Evolutionary conservation across 2,113 vertebrate species (phyloP).

Genomic region (Oryzias woworae): DNA sequence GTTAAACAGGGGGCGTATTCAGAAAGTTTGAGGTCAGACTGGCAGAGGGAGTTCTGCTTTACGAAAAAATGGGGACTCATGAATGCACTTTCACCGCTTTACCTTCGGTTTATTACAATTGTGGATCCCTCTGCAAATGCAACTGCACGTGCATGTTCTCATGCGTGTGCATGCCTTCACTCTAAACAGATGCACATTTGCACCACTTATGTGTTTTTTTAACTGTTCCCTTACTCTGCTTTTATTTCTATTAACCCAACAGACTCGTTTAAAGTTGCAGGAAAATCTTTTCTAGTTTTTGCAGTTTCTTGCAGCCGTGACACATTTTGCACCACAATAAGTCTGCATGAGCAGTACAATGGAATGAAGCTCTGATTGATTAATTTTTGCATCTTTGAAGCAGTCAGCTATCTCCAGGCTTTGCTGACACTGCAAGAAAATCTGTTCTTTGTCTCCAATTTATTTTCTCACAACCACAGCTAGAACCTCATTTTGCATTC

Average conservation of each 20-base stretch:
- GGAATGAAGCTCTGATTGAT: not conserved
- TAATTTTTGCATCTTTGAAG: slow-evolving; percentile 32
- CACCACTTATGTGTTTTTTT: slow-evolving; percentile 1
- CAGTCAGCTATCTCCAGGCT: slow-evolving; percentile 39
- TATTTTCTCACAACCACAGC: slow-evolving; percentile 16
- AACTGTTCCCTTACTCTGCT: not conserved
- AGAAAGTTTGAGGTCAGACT: slow-evolving; percentile 57
- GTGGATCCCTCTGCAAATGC: not conserved
- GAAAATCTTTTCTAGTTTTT: not conserved
- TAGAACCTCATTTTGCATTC: slow-evolving; percentile 2
- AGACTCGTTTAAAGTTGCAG: no score
- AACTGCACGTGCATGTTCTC: slow-evolving; percentile 1
- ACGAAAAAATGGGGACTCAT: slow-evolving; percentile 4
- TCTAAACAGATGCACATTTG: slow-evolving; percentile 20
- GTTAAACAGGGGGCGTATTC: slow-evolving; percentile 5
- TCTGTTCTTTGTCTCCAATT: slow-evolving; percentile 20
- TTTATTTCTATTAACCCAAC: not conserved
- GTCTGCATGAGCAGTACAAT: not conserved
- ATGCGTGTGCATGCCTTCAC: not conserved
- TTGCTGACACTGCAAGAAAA: slow-evolving; percentile 27
- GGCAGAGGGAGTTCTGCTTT: slow-evolving; percentile 61
- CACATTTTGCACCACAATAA: not conserved
- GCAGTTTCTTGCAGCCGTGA: not conserved
- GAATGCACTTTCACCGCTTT: not conserved
- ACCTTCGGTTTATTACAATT: not conserved